Conservation (phyloP, 1,140 invertebrate species). For the Drosophila sucinea region DNA sequence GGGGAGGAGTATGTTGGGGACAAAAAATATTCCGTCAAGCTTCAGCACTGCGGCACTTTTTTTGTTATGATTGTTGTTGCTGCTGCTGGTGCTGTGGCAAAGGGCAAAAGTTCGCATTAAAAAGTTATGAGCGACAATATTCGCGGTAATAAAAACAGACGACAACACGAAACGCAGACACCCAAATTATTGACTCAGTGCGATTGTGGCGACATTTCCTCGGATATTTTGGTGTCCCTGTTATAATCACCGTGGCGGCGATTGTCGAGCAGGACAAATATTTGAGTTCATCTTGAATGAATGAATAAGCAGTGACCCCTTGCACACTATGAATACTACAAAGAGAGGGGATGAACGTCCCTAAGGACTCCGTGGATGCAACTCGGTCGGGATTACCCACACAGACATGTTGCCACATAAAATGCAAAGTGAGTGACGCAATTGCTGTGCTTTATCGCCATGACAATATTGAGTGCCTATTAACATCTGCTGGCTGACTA, state of each 20-base stretch:
- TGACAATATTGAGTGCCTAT: no score
- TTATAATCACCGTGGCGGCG: background rate
- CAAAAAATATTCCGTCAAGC: conserved; percentile 39
- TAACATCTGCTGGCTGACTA: no score
- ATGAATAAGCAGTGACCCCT: background rate
- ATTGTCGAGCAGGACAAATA: background rate
- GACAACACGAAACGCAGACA: conserved; percentile 31
- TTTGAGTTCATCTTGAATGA: background rate
- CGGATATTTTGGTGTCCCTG: conserved; percentile 9
- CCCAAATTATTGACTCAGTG: conserved; percentile 33
- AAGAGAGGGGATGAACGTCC: background rate
- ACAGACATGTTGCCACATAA: no score
- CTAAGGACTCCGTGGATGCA: no score
- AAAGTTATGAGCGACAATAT: conserved; percentile 63
- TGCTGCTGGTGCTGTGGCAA: conserved; percentile 5
- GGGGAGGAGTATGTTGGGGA: conserved; percentile 1
- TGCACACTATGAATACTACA: background rate
- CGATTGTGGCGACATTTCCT: conserved; percentile 13
- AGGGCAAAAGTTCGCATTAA: conserved; percentile 45
- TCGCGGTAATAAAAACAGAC: conserved; percentile 55
- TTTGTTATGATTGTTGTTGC: conserved; percentile 23
- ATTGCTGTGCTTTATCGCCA: no score
- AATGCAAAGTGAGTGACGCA: no score
- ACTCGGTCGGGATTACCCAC: no score
- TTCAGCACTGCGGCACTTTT: conserved; percentile 21